These are phyloP conservation scores for Stigmatopora argus DNA, from an alignment of 2,113 vertebrate species.

Conservation along the genomic window DNA sequence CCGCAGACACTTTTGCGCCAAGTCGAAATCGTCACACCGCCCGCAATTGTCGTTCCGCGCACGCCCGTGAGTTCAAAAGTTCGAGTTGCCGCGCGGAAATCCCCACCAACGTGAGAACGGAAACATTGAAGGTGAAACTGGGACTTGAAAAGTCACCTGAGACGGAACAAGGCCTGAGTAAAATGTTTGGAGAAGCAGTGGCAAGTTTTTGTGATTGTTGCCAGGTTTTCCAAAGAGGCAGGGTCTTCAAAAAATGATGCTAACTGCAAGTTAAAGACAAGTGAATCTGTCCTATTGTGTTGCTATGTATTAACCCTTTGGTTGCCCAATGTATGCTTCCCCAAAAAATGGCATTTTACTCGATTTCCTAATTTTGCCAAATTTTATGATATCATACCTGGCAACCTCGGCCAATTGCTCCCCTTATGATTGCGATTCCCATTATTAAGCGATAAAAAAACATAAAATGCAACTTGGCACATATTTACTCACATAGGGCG, in stretches of 20 bases:
- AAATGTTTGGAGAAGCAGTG: slow-evolving; percentile 21
- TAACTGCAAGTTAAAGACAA: slow-evolving; percentile 37
- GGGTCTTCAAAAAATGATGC: background rate
- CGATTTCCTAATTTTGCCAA: too few species aligned
- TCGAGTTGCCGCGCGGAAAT: slow-evolving; percentile 22
- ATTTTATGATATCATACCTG: too few species aligned
- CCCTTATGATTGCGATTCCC: too few species aligned
- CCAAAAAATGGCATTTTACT: too few species aligned
- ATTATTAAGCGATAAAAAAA: too few species aligned
- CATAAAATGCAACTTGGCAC: too few species aligned
- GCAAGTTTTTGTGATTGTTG: slow-evolving; percentile 28
- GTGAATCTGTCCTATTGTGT: background rate
- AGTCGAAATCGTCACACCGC: background rate
- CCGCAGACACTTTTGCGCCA: slow-evolving; percentile 8
- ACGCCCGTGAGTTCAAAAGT: slow-evolving; percentile 40
- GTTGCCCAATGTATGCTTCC: background rate
- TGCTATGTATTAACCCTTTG: background rate
- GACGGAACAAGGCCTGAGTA: slow-evolving; percentile 17
- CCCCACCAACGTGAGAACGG: background rate
- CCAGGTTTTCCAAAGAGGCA: too few species aligned
- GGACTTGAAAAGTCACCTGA: slow-evolving; percentile 20
- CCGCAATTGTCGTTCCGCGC: slow-evolving; percentile 25
- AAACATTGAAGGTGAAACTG: slow-evolving; percentile 26
- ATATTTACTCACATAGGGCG: too few species aligned
- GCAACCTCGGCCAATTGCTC: too few species aligned